phyloP scores from a whole-genome alignment of 2,113 vertebrate species.

The Hippolais icterina region DNA sequence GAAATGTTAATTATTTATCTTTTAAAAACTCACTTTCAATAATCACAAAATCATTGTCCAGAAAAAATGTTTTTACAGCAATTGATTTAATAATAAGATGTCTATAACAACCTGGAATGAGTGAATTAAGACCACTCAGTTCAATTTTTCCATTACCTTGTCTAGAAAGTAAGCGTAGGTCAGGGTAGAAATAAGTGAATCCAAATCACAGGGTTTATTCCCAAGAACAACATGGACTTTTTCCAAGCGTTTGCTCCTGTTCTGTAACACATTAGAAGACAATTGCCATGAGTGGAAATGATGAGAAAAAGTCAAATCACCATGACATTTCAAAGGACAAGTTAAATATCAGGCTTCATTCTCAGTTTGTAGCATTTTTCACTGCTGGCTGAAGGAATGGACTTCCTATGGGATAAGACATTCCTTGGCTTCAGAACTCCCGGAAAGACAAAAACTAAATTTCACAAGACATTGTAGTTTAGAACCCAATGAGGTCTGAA shows the following conservation, averaged over 20 bases:
- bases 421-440: not conserved
- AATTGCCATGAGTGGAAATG: not conserved
- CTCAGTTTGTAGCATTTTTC: not conserved
- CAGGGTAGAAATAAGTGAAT: conserved; percentile 87
- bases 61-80: not conserved
- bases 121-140: not conserved
- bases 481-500: not conserved
- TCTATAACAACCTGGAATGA: not conserved
- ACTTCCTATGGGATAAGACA: not conserved
- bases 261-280: conserved; percentile 76
- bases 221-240: conserved; percentile 88
- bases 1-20: not conserved
- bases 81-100: not conserved
- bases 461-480: fast-evolving
- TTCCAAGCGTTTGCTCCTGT: conserved; percentile 69
- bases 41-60: not conserved
- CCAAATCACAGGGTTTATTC: conserved; percentile 84
- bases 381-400: not conserved
- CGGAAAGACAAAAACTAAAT: not conserved
- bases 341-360: not conserved
- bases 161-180: conserved; percentile 87
- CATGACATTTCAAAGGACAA: not conserved
- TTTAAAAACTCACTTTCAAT: not conserved
- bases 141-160: conserved; percentile 77
- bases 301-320: not conserved